phyloP scores from a whole-genome alignment of 37 sponge, comb jelly and placozoan genomes.

The Tethya wilhelma region DNA sequence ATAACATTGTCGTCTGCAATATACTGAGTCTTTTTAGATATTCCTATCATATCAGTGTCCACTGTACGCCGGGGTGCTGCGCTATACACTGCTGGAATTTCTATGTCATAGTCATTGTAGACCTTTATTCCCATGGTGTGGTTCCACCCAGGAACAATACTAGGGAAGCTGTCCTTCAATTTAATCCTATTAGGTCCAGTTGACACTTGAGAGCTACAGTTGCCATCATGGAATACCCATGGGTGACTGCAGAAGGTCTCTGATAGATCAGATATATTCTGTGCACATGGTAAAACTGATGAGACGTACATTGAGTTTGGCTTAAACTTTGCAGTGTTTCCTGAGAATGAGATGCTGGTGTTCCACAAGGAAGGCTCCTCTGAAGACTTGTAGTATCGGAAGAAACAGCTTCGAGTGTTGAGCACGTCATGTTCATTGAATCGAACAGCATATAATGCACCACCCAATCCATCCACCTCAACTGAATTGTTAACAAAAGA shows the following conservation, averaged over 20 bases:
- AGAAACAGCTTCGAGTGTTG: conserved; percentile 42
- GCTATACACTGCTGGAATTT: neutral
- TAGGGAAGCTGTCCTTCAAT: neutral
- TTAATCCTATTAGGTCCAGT: conserved; percentile 25
- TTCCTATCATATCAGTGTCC: neutral
- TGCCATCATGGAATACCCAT: neutral
- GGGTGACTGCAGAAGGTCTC: conserved; percentile 9
- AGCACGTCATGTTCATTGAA: conserved; percentile 38
- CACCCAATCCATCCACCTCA: conserved; percentile 23
- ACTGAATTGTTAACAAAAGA: conserved; percentile 39
- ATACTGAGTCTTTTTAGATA: neutral
- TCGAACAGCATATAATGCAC: conserved; percentile 57
- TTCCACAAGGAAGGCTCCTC: conserved; percentile 27
- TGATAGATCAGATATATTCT: neutral
- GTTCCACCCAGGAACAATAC: conserved; percentile 18
- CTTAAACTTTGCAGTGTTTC: conserved; percentile 28
- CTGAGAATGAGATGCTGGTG: conserved; percentile 23
- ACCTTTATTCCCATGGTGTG: neutral
- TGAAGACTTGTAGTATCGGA: conserved; percentile 39
- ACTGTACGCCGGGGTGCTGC: neutral
- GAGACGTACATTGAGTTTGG: conserved; percentile 50
- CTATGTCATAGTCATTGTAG: conserved; percentile 1
- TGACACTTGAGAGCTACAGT: conserved; percentile 20
- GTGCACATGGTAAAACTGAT: conserved; percentile 43
- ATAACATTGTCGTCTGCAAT: conserved; percentile 8